Conservation (phyloP, 2,888 invertebrate genomes). For the Pammene fasciana region DNA sequence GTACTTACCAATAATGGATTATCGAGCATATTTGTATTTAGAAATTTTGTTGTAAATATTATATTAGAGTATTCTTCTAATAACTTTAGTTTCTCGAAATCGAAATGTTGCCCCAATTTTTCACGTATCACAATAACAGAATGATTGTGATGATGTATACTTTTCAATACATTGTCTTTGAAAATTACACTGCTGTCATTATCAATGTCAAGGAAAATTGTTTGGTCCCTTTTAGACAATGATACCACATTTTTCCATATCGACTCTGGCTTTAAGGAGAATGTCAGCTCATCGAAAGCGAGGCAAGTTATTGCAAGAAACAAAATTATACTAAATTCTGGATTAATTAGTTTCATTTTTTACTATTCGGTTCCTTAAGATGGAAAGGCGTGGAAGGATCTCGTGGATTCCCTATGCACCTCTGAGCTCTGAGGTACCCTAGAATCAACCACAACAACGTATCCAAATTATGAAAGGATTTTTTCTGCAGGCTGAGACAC, state of each 20-base stretch:
- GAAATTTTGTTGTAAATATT: slow-evolving; percentile 46
- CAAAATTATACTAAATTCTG: neutral
- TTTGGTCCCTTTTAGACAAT: slow-evolving; percentile 2
- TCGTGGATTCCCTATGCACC: too few species aligned
- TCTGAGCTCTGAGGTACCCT: too few species aligned
- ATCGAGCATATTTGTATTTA: slow-evolving; percentile 46
- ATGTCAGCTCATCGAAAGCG: slow-evolving; percentile 4
- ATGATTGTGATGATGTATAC: slow-evolving; percentile 8
- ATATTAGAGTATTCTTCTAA: slow-evolving; percentile 44
- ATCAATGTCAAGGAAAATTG: slow-evolving; percentile 23
- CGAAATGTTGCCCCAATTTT: neutral
- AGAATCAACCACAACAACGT: too few species aligned
- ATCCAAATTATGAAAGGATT: neutral
- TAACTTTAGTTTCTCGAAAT: neutral
- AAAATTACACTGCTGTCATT: slow-evolving; percentile 18
- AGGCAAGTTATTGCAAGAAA: slow-evolving; percentile 7
- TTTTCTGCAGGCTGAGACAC: neutral
- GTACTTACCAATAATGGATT: slow-evolving; percentile 39
- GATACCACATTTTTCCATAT: slow-evolving; percentile 14
- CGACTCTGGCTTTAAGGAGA: neutral
- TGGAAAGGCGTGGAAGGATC: too few species aligned
- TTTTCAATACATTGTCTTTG: slow-evolving; percentile 18
- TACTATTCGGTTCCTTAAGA: too few species aligned
- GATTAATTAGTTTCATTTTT: slow-evolving; percentile 1
- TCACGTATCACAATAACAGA: slow-evolving; percentile 7